Conservation (phyloP, 2,888 invertebrate genomes). For the Selenia dentaria region DNA sequence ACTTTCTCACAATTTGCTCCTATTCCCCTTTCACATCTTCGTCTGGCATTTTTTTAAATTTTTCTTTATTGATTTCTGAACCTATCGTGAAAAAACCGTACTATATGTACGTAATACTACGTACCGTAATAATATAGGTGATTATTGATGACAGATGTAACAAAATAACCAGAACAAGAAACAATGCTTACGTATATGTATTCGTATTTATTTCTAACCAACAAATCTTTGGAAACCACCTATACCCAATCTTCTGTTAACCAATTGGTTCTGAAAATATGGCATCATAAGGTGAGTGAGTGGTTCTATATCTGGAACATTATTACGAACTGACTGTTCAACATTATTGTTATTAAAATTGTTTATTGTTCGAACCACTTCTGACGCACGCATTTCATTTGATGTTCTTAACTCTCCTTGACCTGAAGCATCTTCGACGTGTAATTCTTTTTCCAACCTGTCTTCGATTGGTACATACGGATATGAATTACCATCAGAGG, state of each 20-base stretch:
- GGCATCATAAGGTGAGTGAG: not conserved
- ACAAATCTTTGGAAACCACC: not conserved
- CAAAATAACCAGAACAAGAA: no score
- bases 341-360: not conserved
- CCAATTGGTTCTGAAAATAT: not conserved
- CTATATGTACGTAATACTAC: no score
- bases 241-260: not conserved
- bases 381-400: not conserved
- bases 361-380: not conserved
- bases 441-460: not conserved
- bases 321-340: not conserved
- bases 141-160: no score
- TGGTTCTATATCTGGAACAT: not conserved
- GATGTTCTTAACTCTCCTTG: not conserved
- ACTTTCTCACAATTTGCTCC: no score
- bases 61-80: no score
- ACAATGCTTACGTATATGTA: no score
- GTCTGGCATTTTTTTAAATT: no score
- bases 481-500: slow-evolving; percentile 3
- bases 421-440: not conserved
- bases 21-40: no score
- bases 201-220: no score
- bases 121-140: no score
- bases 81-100: no score
- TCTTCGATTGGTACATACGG: not conserved